These are phyloP conservation scores for Noturus placidus DNA, from an alignment of 2,113 vertebrate species.

Conservation along the genomic window DNA sequence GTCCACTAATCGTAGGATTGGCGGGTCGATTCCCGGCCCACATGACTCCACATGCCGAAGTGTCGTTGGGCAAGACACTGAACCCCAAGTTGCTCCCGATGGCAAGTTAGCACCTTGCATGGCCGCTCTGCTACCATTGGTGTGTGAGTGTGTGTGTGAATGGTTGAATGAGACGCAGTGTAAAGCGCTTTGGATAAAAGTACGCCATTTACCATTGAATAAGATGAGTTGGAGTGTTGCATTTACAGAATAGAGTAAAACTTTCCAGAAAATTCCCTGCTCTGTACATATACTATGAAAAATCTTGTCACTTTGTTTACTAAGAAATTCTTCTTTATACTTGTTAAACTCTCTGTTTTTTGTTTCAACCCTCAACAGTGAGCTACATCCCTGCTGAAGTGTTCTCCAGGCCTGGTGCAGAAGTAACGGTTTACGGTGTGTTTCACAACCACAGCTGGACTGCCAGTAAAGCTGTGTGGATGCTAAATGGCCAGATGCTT, in stretches of 20 bases:
- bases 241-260: background rate
- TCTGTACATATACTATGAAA: background rate
- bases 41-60: too few relatives aligned
- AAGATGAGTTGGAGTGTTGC: background rate
- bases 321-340: background rate
- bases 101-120: too few relatives aligned
- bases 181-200: too few relatives aligned
- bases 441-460: conserved; percentile 74
- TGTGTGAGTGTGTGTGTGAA: too few relatives aligned
- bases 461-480: conserved; percentile 79
- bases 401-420: conserved; percentile 75
- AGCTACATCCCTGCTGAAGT: conserved; percentile 84
- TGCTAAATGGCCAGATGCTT: conserved; percentile 77
- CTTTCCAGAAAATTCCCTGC: background rate
- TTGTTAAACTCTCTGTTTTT: background rate
- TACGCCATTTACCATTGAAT: too few relatives aligned
- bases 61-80: too few relatives aligned
- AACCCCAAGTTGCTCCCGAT: too few relatives aligned
- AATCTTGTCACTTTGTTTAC: background rate
- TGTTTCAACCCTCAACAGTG: conserved; percentile 66
- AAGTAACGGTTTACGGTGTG: conserved; percentile 80
- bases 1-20: too few relatives aligned
- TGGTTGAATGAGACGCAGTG: too few relatives aligned
- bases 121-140: too few relatives aligned
- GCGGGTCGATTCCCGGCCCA: too few relatives aligned